Percentiles rank a stretch among this genome's conserved stretches.
Evolutionary conservation across 1,140 invertebrate genomes (phyloP).

Genomic region (Diorhabda elongata): DNA sequence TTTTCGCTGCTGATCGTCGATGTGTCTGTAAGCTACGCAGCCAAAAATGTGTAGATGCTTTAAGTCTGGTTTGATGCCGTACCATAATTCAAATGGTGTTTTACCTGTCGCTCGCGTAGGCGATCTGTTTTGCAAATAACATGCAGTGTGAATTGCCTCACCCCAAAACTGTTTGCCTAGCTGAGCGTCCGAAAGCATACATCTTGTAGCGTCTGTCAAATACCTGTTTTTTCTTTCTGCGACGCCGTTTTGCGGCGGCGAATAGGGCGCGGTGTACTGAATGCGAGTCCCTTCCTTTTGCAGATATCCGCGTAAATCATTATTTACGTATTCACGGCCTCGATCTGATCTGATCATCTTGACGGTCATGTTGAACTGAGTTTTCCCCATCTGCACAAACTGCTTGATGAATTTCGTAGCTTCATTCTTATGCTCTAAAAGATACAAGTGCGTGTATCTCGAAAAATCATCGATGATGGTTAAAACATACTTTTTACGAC

Average conservation of each 20-base stretch:
- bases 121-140: constrained; percentile 43
- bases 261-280: too few species aligned
- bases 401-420: constrained; percentile 34
- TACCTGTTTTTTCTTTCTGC: too few species aligned
- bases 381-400: constrained; percentile 32
- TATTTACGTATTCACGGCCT: constrained; percentile 43
- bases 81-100: constrained; percentile 46
- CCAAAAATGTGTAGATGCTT: constrained; percentile 42
- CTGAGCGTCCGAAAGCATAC: constrained; percentile 39
- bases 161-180: constrained; percentile 41
- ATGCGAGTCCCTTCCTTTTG: too few species aligned
- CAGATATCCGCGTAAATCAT: constrained; percentile 17
- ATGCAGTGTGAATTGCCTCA: constrained; percentile 42
- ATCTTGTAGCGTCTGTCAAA: too few species aligned
- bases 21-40: constrained; percentile 44
- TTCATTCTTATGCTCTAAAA: constrained; percentile 40
- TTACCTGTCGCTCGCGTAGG: constrained; percentile 36
- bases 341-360: constrained; percentile 36
- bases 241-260: too few species aligned
- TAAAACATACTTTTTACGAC: constrained; percentile 42
- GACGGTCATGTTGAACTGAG: constrained; percentile 35
- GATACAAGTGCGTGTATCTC: constrained; percentile 38
- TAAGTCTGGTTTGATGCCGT: constrained; percentile 30
- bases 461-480: constrained; percentile 45
- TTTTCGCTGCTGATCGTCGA: constrained; percentile 41